Evolutionary conservation across 30 jellyfish, hydroid and myxozoan species (phyloP).

Genomic region (Turritopsis dohrnii): DNA sequence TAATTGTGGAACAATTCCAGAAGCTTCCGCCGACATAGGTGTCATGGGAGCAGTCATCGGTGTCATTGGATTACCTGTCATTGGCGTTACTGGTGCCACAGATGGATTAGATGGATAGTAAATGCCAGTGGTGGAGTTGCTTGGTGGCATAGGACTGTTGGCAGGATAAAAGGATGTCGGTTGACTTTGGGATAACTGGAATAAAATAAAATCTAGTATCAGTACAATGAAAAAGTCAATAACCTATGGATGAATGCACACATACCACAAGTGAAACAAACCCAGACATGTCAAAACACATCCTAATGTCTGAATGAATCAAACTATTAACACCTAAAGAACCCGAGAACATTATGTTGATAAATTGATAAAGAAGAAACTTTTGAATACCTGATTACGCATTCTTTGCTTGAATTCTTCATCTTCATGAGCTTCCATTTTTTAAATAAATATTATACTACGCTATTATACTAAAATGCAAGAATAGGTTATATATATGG

Average conservation of each 20-base stretch:
- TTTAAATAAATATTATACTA: not conserved
- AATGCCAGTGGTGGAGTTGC: constrained; percentile 60
- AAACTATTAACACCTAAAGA: no score
- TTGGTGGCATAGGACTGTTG: constrained; percentile 29
- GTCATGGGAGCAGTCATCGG: constrained; percentile 60
- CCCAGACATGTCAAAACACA: no score
- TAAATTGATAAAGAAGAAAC: not conserved
- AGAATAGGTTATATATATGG: no score
- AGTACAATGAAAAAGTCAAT: no score
- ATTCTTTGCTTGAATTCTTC: constrained; percentile 30
- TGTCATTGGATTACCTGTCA: constrained; percentile 37
- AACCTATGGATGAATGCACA: no score
- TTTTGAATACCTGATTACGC: constrained; percentile 25
- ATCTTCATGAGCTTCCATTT: constrained; percentile 28
- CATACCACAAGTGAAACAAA: no score
- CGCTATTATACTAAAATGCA: no score
- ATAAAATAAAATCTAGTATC: no score
- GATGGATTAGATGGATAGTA: constrained; percentile 70
- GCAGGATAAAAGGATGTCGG: constrained; percentile 14
- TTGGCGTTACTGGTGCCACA: constrained; percentile 71
- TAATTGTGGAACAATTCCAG: constrained; percentile 89
- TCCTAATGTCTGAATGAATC: no score
- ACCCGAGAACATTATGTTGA: not conserved
- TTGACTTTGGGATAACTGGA: constrained; percentile 18
- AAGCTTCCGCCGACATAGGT: constrained; percentile 93